phyloP scores from a whole-genome alignment of 2,888 invertebrate species.

The Pandemis heparana region DNA sequence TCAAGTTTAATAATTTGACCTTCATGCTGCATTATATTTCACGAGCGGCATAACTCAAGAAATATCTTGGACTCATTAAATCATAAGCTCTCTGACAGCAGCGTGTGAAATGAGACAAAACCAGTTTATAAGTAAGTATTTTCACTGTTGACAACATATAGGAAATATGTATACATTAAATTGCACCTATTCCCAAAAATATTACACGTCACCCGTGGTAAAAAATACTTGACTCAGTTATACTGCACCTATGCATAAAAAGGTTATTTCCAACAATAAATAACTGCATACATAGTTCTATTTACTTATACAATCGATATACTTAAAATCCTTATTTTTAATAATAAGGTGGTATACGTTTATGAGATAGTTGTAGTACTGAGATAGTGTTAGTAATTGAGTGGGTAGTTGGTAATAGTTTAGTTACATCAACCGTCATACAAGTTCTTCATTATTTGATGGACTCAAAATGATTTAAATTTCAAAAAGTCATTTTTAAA shows the following conservation, averaged over 20 bases:
- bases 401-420: conserved; percentile 18
- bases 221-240: conserved; percentile 51
- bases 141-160: not conserved
- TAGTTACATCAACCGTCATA: not conserved
- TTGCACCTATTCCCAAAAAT: conserved; percentile 18
- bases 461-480: not conserved
- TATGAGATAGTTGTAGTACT: conserved; percentile 53
- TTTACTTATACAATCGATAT: conserved; percentile 67
- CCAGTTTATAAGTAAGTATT: conserved; percentile 4
- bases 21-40: not conserved
- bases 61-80: not conserved
- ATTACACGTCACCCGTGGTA: conserved; percentile 38
- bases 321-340: conserved; percentile 75
- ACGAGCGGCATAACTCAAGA: not conserved
- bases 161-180: conserved; percentile 5
- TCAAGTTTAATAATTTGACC: not conserved
- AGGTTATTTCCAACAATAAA: conserved; percentile 75
- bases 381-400: conserved; percentile 5
- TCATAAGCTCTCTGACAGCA: not conserved
- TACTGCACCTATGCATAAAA: conserved; percentile 70
- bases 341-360: conserved; percentile 82
- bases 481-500: not conserved
- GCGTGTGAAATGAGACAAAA: not conserved
- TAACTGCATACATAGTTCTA: conserved; percentile 75
- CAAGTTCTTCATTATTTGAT: not conserved